phyloP scores from a whole-genome alignment of 2,797 vertebrate species.

The Zalophus californianus region DNA sequence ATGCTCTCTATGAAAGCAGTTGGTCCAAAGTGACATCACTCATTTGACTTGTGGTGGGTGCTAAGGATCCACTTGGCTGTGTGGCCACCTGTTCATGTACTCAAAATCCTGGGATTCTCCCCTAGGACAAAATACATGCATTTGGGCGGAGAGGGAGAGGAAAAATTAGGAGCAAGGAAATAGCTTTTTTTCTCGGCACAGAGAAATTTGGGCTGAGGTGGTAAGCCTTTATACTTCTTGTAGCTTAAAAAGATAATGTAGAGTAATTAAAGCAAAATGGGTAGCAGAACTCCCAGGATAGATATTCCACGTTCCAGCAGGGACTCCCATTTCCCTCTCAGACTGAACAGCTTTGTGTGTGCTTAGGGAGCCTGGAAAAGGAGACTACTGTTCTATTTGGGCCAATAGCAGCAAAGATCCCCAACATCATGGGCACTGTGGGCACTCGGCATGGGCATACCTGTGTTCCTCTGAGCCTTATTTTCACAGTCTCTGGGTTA shows the following conservation, averaged over 20 bases:
- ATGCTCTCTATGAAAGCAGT: background rate
- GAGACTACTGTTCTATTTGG: background rate
- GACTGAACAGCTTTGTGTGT: background rate
- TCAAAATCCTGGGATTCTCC: background rate
- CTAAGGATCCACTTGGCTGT: background rate
- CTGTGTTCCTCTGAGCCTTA: background rate
- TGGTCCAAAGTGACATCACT: background rate
- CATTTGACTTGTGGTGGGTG: background rate
- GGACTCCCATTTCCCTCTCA: background rate
- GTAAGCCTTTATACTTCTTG: constrained; percentile 18
- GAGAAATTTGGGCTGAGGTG: background rate
- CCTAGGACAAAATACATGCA: background rate
- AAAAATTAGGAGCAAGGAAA: background rate
- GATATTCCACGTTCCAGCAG: background rate
- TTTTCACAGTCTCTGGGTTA: background rate
- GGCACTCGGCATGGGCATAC: background rate
- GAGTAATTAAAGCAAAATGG: constrained; percentile 52
- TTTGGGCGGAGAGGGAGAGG: background rate
- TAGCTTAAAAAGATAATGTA: constrained; percentile 44
- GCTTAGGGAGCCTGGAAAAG: background rate
- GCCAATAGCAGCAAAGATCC: background rate
- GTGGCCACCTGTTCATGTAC: background rate
- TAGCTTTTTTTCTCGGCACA: background rate
- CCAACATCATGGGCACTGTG: background rate
- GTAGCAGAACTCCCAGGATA: background rate